These are phyloP conservation scores for Epistrophe grossulariae DNA, from an alignment of 2,888 invertebrate genomes.

Conservation along the genomic window DNA sequence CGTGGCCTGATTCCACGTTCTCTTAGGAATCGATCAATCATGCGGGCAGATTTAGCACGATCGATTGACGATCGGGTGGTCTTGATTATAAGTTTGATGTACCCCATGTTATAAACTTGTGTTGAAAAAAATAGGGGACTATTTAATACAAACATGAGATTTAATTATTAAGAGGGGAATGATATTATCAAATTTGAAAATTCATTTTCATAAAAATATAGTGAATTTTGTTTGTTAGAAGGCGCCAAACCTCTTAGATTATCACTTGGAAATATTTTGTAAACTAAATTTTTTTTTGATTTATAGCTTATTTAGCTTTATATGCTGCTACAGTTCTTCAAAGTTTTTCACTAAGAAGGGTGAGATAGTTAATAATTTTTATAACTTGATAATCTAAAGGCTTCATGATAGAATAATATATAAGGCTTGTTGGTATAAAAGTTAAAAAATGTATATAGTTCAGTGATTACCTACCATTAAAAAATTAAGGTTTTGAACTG, in stretches of 20 bases:
- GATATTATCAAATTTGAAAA: conserved; percentile 18
- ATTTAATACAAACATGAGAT: conserved; percentile 4
- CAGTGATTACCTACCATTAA: no score
- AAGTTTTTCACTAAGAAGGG: not conserved
- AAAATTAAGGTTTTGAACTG: no score
- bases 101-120: not conserved
- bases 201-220: not conserved
- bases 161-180: conserved; percentile 18
- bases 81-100: conserved; percentile 41
- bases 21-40: conserved; percentile 65
- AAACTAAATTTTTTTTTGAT: not conserved
- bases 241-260: conserved; percentile 1
- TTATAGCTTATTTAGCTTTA: not conserved
- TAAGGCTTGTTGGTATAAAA: no score
- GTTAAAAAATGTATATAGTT: no score
- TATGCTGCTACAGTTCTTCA: not conserved
- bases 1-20: conserved; percentile 45
- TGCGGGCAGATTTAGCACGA: conserved; percentile 72
- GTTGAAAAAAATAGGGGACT: conserved; percentile 37
- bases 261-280: not conserved
- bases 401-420: no score
- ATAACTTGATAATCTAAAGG: no score
- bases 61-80: conserved; percentile 67
- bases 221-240: not conserved
- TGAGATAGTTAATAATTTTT: no score